Evolutionary conservation across 30 jellyfish, hydroid and myxozoan genomes (phyloP).

Genomic region (Clytia hemisphaerica): DNA sequence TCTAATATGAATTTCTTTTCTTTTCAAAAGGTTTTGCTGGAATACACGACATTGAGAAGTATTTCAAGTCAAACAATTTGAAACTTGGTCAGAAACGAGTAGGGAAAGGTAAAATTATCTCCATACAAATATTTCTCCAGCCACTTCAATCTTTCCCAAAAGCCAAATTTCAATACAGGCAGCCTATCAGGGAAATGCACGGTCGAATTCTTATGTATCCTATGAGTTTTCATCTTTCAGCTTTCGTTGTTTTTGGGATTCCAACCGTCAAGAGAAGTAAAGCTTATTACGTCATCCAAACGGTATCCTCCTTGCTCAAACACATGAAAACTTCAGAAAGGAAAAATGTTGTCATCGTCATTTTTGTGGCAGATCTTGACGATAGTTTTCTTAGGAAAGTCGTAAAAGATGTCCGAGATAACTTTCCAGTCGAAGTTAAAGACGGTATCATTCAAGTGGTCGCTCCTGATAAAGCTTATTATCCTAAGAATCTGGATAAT

Average conservation of each 20-base stretch:
- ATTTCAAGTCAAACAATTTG: no score
- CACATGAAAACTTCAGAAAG: conserved; percentile 31
- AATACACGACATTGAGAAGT: no score
- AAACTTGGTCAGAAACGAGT: no score
- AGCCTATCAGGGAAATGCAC: no score
- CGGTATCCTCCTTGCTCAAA: conserved; percentile 43
- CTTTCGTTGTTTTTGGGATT: conserved; percentile 60
- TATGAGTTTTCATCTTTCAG: no score
- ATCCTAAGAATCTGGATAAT: conserved; percentile 55
- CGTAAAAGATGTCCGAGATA: conserved; percentile 1
- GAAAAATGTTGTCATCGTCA: conserved; percentile 51
- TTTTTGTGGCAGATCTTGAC: conserved; percentile 63
- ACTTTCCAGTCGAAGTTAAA: conserved; percentile 45
- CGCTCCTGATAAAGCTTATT: conserved; percentile 37
- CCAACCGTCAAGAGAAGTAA: conserved; percentile 74
- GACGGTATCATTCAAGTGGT: conserved; percentile 56
- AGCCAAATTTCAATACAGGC: no score
- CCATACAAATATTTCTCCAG: no score
- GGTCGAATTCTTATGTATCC: no score
- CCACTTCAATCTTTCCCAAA: no score
- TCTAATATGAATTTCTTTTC: no score
- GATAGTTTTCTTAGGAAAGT: conserved; percentile 33
- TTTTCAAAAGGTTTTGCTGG: no score
- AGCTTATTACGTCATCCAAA: conserved; percentile 63
- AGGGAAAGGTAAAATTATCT: no score